Evolutionary conservation across 2,888 invertebrate genomes (phyloP), one percentile per base, ranked within the genome.

Genomic region (Halictus ligatus): DNA sequence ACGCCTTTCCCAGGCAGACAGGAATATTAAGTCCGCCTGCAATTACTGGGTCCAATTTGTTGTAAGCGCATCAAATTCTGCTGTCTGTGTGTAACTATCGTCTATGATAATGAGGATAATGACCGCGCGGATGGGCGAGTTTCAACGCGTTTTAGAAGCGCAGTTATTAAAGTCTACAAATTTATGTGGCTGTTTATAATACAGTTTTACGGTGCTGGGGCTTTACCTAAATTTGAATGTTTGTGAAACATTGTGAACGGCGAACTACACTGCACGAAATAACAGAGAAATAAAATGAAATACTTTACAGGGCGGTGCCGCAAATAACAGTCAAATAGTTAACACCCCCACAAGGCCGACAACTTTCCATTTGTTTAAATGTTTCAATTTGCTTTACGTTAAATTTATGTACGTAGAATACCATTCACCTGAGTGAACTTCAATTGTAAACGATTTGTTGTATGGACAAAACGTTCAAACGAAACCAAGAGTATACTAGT

Each of bases 91-190:
- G 60, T 25, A 60, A 60, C 60, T 25, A 25, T 25, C 60, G 60
- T 60, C 60, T 60, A 60, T 60, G 60, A 13, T 60, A 60, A 60
- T 60, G 60, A 60, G 60, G 60, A 60, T 60, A 60, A 60, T 60
- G 60, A 60, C 25, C 25, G 5, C 1, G 60, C 60, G 25, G 13
- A 60, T 25, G 25, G n/a, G 25, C 25, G 13, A 6, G 60, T 12
- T 60, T n/a, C 60, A 13, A 25, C 25, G 60, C 12, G 13, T 60
- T 60, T 60, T 25, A 25, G n/a, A n/a, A 21, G 60, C 60, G 13
- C 60, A 13, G 25, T 25, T 25, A 60, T 60, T 60, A 60, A 25
- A 25, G n/a, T 6, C 60, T 13, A 6, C 60, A 15, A 48, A 48
- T 15, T 15, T 10, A 5, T 25, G n/a, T 25, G 12, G 60, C 6